These are phyloP conservation scores for Orussus abietinus DNA, from an alignment of 1,140 invertebrate genomes.

Conservation along the genomic window DNA sequence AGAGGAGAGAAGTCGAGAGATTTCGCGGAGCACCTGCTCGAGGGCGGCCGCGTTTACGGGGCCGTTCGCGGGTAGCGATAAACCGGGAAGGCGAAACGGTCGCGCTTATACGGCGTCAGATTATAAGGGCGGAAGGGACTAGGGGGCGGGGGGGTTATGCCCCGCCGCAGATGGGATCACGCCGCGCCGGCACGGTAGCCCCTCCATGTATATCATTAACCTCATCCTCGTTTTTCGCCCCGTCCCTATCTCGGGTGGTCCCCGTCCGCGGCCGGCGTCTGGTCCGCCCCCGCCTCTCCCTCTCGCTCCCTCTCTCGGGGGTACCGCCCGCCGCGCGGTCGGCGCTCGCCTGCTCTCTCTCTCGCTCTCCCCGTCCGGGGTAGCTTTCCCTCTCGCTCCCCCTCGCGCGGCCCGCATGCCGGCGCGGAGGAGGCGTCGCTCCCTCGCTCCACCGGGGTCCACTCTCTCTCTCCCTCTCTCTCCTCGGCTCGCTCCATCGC, in stretches of 20 bases:
- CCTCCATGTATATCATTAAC: conserved; percentile 50
- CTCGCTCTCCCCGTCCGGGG: conserved; percentile 9
- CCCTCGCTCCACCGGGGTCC: conserved; percentile 1
- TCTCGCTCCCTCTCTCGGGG: conserved; percentile 16
- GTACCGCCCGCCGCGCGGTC: too few relatives aligned
- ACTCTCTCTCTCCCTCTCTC: neutral
- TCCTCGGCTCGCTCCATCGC: conserved; percentile 20
- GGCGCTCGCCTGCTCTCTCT: conserved; percentile 10
- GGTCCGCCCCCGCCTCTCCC: conserved; percentile 20
- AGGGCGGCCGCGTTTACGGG: too few relatives aligned
- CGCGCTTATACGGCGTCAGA: too few relatives aligned
- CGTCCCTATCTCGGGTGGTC: too few relatives aligned
- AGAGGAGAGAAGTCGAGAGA: too few relatives aligned
- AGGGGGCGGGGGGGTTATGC: conserved; percentile 14
- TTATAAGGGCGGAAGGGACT: conserved; percentile 10
- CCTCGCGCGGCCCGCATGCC: conserved; percentile 11
- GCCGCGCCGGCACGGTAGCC: conserved; percentile 40
- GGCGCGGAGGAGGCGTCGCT: neutral
- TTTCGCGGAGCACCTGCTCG: too few relatives aligned
- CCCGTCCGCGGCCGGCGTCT: too few relatives aligned
- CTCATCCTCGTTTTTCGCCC: conserved; percentile 48
- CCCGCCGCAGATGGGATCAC: conserved; percentile 37
- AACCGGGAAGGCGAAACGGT: too few relatives aligned
- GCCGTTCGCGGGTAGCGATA: too few relatives aligned
- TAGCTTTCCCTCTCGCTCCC: conserved; percentile 14